Evolutionary conservation across 2,888 invertebrate species (phyloP), one percentile per base, ranked within the genome.

Genomic region (Galerucella calmariensis): DNA sequence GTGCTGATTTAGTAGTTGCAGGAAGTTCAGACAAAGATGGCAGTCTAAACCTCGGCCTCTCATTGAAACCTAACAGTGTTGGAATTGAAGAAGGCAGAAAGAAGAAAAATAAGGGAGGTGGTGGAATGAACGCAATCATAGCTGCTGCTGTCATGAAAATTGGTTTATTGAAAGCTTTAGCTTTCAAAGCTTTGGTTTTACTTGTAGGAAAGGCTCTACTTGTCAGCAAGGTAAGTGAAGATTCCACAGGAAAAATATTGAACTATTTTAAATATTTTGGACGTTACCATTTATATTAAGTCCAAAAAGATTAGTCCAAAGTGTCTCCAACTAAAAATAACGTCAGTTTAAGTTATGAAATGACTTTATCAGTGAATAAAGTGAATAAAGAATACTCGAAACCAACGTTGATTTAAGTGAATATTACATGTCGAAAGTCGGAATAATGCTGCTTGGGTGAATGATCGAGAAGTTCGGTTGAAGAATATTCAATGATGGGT

Each of bases 161-260:
- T 73, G 95, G 94, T 83, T 89, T 95, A 67, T 90, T 95, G 41
- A 95, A 94, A 69, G 94, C 94, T 63, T 84, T 96, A 68, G 92
- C 95, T 46, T 93, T 95, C 87, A 95, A 95, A 84, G 95, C 93
- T 20, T 88, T 96, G 4, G 93, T 94, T 16, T 89, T 95, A 6
- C 90, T 95, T 79, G 95, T 95, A 48, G 95, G 95, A 83, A 95
- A 96, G 88, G 95, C 95, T 41, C 90, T 96, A 5, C 90, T 96
- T 59, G 92, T 95, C 77, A 94, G 94, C 81, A 96, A 96, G 86
- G 88, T 88, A 85, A 78, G 82, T 67, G 16, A 14, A 9, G 35
- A 9, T 41, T 9, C 35, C 5, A 1, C 1, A 35, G 35, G 6
- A 6, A 5, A 6, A 35, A 35, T 6, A 6, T 35, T 35, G 35